Evolutionary conservation across 2,797 vertebrate genomes (phyloP).

Genomic region (Platyrinchus mystaceus): DNA sequence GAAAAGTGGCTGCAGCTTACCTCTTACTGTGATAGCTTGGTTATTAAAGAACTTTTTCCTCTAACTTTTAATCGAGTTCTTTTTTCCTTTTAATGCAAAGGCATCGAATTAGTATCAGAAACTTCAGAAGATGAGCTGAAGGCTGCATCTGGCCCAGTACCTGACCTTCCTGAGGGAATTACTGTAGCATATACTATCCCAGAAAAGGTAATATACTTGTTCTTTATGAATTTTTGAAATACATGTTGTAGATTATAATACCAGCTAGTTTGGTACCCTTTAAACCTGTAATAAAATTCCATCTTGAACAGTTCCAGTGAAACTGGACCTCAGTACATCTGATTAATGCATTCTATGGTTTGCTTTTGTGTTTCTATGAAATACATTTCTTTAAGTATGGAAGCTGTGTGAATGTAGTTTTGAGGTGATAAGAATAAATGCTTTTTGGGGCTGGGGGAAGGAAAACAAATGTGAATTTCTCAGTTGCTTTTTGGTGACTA

Average conservation of each 20-base stretch:
- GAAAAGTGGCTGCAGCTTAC: not conserved
- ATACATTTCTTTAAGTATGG: not conserved
- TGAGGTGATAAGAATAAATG: not conserved
- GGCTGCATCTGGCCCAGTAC: constrained; percentile 83
- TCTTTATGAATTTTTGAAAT: not conserved
- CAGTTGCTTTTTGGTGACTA: not conserved
- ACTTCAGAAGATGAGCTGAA: constrained; percentile 88
- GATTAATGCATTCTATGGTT: not conserved
- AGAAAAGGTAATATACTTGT: constrained; percentile 77
- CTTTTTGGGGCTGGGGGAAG: not conserved
- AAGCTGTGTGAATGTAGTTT: not conserved
- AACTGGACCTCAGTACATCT: not conserved
- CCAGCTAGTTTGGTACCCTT: not conserved
- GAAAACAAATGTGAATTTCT: not conserved
- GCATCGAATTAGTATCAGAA: constrained; percentile 94
- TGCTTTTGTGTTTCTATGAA: not conserved
- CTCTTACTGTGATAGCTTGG: not conserved
- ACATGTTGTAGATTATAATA: not conserved
- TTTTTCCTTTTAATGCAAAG: constrained; percentile 67
- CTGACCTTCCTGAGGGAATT: constrained; percentile 92
- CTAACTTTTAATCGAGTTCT: not conserved
- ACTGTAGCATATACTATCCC: constrained; percentile 95
- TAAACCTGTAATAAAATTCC: not conserved
- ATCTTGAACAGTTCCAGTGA: not conserved
- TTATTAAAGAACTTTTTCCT: not conserved